Evolutionary conservation across 2,888 invertebrate genomes (phyloP).

Genomic region (Pasiphila rectangulata): DNA sequence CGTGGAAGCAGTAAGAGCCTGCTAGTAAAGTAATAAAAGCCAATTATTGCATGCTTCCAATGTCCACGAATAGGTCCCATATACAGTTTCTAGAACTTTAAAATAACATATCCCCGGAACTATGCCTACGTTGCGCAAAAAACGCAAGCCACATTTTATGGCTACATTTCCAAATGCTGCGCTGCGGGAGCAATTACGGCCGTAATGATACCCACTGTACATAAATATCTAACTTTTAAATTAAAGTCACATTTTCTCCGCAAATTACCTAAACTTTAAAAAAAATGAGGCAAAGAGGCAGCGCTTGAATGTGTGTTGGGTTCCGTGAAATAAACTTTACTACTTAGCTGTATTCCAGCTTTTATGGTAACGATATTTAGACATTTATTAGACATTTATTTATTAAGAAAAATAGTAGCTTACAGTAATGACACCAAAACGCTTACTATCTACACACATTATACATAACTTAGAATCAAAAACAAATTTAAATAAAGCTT

Average conservation of each 20-base stretch:
- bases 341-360: too few relatives aligned
- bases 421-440: not conserved
- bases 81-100: not conserved
- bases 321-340: slow-evolving; percentile 1
- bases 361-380: too few relatives aligned
- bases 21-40: too few relatives aligned
- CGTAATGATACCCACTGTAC: slow-evolving; percentile 28
- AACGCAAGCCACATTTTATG: slow-evolving; percentile 28
- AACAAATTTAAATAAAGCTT: too few relatives aligned
- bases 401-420: not conserved
- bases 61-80: not conserved
- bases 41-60: too few relatives aligned
- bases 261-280: slow-evolving; percentile 74
- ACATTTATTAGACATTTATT: not conserved
- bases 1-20: too few relatives aligned
- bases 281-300: slow-evolving; percentile 27
- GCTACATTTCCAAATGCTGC: slow-evolving; percentile 19
- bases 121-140: slow-evolving; percentile 19
- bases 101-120: not conserved
- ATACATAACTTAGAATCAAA: too few relatives aligned
- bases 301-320: not conserved
- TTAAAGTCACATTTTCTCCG: slow-evolving; percentile 41
- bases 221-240: slow-evolving; percentile 35
- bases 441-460: too few relatives aligned
- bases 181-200: slow-evolving; percentile 29